phyloP scores from a whole-genome alignment of 1,140 invertebrate genomes.

The Drosophila kanapiae region DNA sequence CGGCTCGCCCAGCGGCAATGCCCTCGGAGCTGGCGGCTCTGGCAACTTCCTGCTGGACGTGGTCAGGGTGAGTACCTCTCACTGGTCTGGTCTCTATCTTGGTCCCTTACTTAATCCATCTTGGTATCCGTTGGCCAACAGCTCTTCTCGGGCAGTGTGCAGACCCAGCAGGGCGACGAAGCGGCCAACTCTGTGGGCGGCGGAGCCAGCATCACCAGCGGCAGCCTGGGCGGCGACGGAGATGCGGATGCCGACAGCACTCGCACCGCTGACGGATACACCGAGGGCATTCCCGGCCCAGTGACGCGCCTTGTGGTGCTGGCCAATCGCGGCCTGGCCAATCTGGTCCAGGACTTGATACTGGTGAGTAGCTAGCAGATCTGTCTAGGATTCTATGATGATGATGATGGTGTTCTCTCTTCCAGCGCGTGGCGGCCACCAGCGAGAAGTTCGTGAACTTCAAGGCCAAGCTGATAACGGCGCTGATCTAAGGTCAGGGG shows the following conservation, averaged over 20 bases:
- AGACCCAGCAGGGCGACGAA: slow-evolving; percentile 87
- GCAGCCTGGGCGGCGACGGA: slow-evolving; percentile 85
- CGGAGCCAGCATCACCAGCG: slow-evolving; percentile 86
- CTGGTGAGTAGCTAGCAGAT: slow-evolving; percentile 86
- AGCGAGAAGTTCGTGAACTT: slow-evolving; percentile 95
- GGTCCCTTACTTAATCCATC: background rate
- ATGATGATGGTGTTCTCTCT: background rate
- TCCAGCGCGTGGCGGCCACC: slow-evolving; percentile 92
- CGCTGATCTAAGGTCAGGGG: slow-evolving; percentile 91
- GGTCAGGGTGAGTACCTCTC: slow-evolving; percentile 89
- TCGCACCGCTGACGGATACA: slow-evolving; percentile 88
- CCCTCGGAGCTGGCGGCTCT: slow-evolving; percentile 89
- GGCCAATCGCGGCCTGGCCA: slow-evolving; percentile 93
- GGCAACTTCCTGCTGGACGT: slow-evolving; percentile 95
- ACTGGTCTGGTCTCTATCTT: too few species aligned
- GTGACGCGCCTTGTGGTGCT: slow-evolving; percentile 93
- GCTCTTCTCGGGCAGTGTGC: slow-evolving; percentile 90
- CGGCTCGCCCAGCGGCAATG: slow-evolving; percentile 73
- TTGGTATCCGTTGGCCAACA: slow-evolving; percentile 70
- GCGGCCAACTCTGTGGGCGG: slow-evolving; percentile 86
- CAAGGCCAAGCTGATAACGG: slow-evolving; percentile 94
- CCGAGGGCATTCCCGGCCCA: slow-evolving; percentile 93
- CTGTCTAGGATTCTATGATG: background rate
- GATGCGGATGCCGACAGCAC: slow-evolving; percentile 76
- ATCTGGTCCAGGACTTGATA: slow-evolving; percentile 94